These are phyloP conservation scores for Fragum whitleyi DNA, from an alignment of 2,888 invertebrate species.

Conservation along the genomic window DNA sequence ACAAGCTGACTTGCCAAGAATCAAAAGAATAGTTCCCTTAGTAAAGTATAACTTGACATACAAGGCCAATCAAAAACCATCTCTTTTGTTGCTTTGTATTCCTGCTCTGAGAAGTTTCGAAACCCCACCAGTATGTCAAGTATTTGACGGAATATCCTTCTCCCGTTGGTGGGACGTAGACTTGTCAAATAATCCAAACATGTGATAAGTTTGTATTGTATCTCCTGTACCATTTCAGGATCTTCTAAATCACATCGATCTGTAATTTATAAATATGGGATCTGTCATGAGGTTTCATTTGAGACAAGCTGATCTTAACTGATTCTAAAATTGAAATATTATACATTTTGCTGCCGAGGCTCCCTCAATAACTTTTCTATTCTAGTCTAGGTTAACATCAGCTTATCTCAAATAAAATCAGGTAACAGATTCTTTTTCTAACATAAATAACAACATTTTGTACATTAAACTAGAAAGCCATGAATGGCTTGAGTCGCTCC, in stretches of 20 bases:
- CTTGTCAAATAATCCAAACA: constrained; percentile 64
- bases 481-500: too few species aligned
- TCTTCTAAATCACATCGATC: constrained; percentile 70
- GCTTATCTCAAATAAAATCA: too few species aligned
- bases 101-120: constrained; percentile 56
- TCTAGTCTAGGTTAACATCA: too few species aligned
- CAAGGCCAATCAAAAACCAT: constrained; percentile 40
- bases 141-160: constrained; percentile 49
- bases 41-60: constrained; percentile 16
- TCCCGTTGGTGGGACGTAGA: constrained; percentile 35
- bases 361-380: too few species aligned
- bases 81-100: constrained; percentile 1
- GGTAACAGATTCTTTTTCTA: too few species aligned
- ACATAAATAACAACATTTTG: too few species aligned
- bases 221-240: constrained; percentile 60
- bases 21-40: constrained; percentile 28
- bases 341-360: too few species aligned
- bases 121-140: constrained; percentile 59
- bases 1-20: too few species aligned
- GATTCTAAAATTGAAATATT: too few species aligned
- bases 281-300: too few species aligned
- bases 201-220: constrained; percentile 66
- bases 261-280: constrained; percentile 45
- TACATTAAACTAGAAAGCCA: too few species aligned
- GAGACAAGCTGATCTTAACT: too few species aligned